Evolutionary conservation across 2,113 vertebrate species (phyloP), one percentile per base, ranked within the genome.

Genomic region (Corapipo altera): DNA sequence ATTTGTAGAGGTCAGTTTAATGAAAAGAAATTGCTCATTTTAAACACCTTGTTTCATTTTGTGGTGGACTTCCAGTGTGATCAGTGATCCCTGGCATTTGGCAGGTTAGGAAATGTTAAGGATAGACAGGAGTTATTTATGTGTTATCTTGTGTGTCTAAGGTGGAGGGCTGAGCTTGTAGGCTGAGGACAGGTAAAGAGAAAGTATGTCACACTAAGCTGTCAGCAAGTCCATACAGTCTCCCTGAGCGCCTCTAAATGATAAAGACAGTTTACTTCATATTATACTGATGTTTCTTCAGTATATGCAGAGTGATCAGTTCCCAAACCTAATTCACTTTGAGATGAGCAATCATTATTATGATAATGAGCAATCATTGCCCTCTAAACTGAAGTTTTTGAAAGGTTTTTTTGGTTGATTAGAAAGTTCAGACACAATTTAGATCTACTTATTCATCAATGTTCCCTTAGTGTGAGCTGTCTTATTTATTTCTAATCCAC

Each of bases 401-500:
- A 57, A 69, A 91, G 74, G 6, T 32, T 74, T 37, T 89, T 86
- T 91, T 72, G 7, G 6, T 49, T 61, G 35, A 76, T 75, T 72
- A 78, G 30, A 30, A 83, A 92, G 22, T 12, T 89, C 70, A 94
- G 72, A 48, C 21, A 54, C 17, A 46, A 88, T 86, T 87, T 76
- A 77, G 35, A 91, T 54, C 41, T 76, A 54, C 61, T 95, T 83
- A 64, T 71, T 74, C 62, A 28, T 28, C 37, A 79, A 3, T 11
- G 35, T 89, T 93, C 70, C 33, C 64, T 90, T 67, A 81, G 37
- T 65, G 27, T 87, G 41, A 81, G 23, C 52, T 84, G 46, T 66
- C 73, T 86, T 88, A 55, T 83, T 61, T 75, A 87, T 96, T 92
- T 91, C 79, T 89, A 92, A 48, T 88, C 94, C 89, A 89, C 28